Percentiles rank a stretch among this genome's conserved stretches.
Evolutionary conservation across 2,113 vertebrate species (phyloP).

Genomic region (Alethe castanea): DNA sequence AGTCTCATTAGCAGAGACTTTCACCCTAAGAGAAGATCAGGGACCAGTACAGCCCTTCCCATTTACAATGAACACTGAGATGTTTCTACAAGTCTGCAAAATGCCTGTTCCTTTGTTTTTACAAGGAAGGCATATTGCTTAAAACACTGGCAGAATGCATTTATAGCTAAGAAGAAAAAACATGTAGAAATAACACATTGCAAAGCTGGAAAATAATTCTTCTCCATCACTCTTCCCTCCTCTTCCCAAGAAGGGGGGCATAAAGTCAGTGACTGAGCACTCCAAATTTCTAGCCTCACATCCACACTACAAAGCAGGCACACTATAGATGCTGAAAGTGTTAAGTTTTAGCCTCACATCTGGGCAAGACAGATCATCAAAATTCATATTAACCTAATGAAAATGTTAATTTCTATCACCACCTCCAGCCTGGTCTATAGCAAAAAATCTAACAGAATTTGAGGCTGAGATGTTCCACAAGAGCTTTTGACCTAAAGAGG

Average conservation of each 20-base stretch:
- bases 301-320: not conserved
- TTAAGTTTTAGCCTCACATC: not conserved
- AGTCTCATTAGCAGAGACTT: not conserved
- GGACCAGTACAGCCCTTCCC: not conserved
- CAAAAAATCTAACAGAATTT: not conserved
- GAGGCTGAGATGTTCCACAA: not conserved
- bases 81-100: not conserved
- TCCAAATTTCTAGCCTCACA: not conserved
- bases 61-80: not conserved
- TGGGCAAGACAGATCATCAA: not conserved
- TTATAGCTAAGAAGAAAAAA: not conserved
- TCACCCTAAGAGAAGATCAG: not conserved
- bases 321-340: not conserved
- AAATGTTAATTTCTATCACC: not conserved
- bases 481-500: not conserved
- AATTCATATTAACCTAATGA: not conserved
- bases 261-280: not conserved
- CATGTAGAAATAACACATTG: not conserved
- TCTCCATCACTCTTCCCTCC: not conserved
- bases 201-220: not conserved
- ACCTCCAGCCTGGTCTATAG: not conserved
- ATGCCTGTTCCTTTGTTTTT: not conserved
- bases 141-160: not conserved
- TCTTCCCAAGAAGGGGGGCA: not conserved
- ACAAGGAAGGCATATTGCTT: not conserved